Evolutionary conservation across 2,888 invertebrate genomes (phyloP), one percentile per base, ranked within the genome.

Genomic region (Scaptomyza flava): DNA sequence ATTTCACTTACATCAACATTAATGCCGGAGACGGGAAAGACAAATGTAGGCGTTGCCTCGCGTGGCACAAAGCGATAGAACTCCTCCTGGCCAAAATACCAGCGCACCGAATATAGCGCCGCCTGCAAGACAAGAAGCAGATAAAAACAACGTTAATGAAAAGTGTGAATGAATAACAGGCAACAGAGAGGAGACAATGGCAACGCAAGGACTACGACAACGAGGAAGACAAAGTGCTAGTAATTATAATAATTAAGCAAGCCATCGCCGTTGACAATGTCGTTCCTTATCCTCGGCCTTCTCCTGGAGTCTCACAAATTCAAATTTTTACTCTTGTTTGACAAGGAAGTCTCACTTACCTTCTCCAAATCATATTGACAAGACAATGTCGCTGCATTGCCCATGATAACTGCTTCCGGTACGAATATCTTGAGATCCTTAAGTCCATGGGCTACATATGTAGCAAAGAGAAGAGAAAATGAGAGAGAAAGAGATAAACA

Each of bases 21-120:
- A 77, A 94, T 93, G 77, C 93, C 94, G 38, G 93, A 92, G 58
- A 93, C 93, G 17, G 93, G 91, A 89, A 94, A 94, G 64, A 93
- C 93, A 71, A 93, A 92, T 68, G 93, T 93, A 57, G 94, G 93
- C 36, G 94, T 94, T 45, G 92, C 90, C 85, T 94, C 94, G 75
- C 93, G 94, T 36, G 94, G 94, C 62, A 94, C 93, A 88, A 92
- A 94, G 75, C 94, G 93, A 91, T 94, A 95, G 91, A 95, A 94
- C 90, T 95, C 94, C 74, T 93, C 92, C 33, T 91, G 87, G 69
- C 93, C 93, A 79, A 94, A 93, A 91, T 94, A 94, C 94, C 94
- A 95, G 90, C 94, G 94, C 72, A 95, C 93, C 23, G 94, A 93
- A 88, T 95, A 94, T 46, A 95, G 91, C 38, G 91, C 90, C 51